Evolutionary conservation across 2,113 vertebrate genomes (phyloP), one percentile per base, ranked within the genome.

Genomic region (Castor canadensis): DNA sequence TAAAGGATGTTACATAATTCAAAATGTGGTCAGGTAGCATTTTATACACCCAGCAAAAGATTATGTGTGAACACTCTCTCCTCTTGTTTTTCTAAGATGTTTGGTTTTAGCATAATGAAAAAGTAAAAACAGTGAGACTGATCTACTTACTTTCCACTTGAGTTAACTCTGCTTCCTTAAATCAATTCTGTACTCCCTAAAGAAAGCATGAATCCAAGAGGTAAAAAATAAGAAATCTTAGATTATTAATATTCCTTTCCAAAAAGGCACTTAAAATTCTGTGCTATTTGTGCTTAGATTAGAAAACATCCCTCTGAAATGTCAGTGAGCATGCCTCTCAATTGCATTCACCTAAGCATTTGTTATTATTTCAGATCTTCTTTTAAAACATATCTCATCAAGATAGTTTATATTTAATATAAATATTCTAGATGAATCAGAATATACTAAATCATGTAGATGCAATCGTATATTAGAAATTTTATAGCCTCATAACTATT

Each of bases 371-470:
- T 87, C 71, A 91, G 16, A 3, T 76, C 15, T 95, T 83, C 58
- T 89, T 90, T 92, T 81, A 89, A 82, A 96, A 72, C 26, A 56
- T 87, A 87, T 45, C 66, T 64, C 89, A 75, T 96, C 22, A 89
- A 80, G 28, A 71, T 84, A 93, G 76, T 94, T 96, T 93, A 90
- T 93, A 89, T 76, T 94, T 94, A 40, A 75, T 73, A 28, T 88
- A 77, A 96, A 83, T 80, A 91, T 49, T 58, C 6, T 62, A n/a
- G 12, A 86, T 80, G 92, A 96, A 76, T 85, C 43, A 89, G 49
- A 91, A 60, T 45, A 52, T 52, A 77, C 35, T 83, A 64, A 62
- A 72, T 80, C 75, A 96, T 47, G 2, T 10, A 3, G 26, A 87
- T 92, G 49, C 43, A 94, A 89, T 91, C 1, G 54, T 90, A 72